Conservation (phyloP, 2,888 invertebrate genomes). For the Calliscelio sp. region DNA sequence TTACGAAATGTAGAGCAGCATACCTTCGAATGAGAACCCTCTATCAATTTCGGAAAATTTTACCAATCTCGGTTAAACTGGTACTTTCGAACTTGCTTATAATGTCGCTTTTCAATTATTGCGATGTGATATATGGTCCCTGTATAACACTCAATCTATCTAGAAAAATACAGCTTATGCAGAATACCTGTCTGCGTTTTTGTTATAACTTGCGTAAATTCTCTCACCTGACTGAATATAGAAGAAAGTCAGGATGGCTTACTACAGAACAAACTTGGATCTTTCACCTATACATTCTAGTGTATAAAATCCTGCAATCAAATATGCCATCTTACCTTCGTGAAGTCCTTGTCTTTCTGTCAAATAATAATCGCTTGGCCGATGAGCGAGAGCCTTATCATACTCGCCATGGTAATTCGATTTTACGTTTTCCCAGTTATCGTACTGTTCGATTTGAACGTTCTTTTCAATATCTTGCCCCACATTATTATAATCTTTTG, state of each 20-base stretch:
- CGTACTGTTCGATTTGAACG: background rate
- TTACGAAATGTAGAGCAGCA: background rate
- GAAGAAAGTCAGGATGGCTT: background rate
- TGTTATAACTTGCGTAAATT: background rate
- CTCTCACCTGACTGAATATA: background rate
- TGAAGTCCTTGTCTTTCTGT: background rate
- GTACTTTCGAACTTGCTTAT: background rate
- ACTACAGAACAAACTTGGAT: background rate
- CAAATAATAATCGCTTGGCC: too few relatives aligned
- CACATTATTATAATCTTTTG: background rate
- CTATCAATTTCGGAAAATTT: background rate
- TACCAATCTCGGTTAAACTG: background rate
- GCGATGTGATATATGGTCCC: background rate
- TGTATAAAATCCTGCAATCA: too few relatives aligned
- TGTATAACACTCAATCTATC: background rate
- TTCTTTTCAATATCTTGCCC: background rate
- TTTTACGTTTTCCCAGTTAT: background rate
- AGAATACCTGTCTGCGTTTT: background rate
- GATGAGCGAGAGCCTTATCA: too few relatives aligned
- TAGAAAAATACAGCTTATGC: background rate
- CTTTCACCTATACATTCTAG: background rate
- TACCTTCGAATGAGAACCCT: background rate
- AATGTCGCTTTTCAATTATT: constrained; percentile 1
- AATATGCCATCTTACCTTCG: constrained; percentile 4
- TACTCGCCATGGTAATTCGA: background rate